Conservation (phyloP, 1,140 invertebrate species). For the Subanguina moxae region DNA sequence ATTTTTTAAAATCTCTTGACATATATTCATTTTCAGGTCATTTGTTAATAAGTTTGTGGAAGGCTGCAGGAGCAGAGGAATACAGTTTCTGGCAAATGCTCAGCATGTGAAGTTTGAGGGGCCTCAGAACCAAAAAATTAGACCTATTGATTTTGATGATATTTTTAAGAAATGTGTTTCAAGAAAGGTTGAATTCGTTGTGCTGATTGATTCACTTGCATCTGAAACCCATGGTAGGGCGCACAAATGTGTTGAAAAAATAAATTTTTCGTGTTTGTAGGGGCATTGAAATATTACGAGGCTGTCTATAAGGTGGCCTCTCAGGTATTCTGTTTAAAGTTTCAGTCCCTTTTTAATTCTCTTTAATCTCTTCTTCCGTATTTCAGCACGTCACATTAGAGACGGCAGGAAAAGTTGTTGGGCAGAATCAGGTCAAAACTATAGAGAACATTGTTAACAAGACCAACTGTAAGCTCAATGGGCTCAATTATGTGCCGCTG, state of each 20-base stretch:
- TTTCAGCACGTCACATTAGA: conserved; percentile 23
- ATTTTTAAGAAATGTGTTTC: too few relatives aligned
- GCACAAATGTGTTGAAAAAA: not conserved
- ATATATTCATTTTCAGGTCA: too few relatives aligned
- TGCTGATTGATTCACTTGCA: conserved; percentile 26
- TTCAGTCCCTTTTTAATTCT: not conserved
- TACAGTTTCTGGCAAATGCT: too few relatives aligned
- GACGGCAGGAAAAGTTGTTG: conserved; percentile 17
- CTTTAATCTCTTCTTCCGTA: not conserved
- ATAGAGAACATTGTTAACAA: conserved; percentile 29
- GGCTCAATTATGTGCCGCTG: conserved; percentile 23
- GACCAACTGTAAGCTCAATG: conserved; percentile 20
- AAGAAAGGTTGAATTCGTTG: conserved; percentile 30
- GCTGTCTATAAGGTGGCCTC: not conserved
- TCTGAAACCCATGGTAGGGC: conserved; percentile 27
- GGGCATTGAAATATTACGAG: not conserved
- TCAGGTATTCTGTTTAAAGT: not conserved
- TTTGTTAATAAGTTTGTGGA: too few relatives aligned
- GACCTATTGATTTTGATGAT: too few relatives aligned
- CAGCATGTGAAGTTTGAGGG: too few relatives aligned
- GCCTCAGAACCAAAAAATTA: too few relatives aligned
- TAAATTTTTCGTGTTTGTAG: not conserved
- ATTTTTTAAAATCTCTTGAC: too few relatives aligned
- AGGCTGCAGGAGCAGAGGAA: too few relatives aligned
- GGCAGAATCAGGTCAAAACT: conserved; percentile 21